These are phyloP conservation scores for Rhagologus leucostigma DNA, from an alignment of 2,113 vertebrate genomes.

Conservation along the genomic window DNA sequence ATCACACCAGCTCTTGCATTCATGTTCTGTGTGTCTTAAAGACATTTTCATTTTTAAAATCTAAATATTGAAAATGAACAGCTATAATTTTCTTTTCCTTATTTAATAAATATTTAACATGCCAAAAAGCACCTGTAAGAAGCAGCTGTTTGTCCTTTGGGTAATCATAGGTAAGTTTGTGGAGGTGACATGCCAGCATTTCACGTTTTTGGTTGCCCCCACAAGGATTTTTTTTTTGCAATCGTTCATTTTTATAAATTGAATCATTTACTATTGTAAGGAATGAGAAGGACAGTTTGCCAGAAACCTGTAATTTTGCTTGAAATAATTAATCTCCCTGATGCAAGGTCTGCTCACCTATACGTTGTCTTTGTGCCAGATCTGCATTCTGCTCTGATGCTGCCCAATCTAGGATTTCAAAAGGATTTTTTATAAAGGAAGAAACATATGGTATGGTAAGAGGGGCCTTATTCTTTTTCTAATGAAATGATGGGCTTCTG, in stretches of 20 bases:
- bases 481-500: conserved; percentile 79
- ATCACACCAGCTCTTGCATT: conserved; percentile 75
- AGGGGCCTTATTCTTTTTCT: conserved; percentile 66
- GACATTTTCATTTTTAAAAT: conserved; percentile 68
- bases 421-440: conserved; percentile 63
- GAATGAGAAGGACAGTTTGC: neutral
- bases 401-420: conserved; percentile 56
- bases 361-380: neutral
- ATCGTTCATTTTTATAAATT: neutral
- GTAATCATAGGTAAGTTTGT: neutral
- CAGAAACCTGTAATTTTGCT: neutral
- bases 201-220: neutral
- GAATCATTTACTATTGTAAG: neutral
- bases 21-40: conserved; percentile 72
- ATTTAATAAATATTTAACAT: conserved; percentile 61
- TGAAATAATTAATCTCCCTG: neutral
- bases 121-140: conserved; percentile 32
- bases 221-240: neutral
- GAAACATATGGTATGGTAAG: conserved; percentile 69
- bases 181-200: neutral
- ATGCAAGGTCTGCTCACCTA: conserved; percentile 23
- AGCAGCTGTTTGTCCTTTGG: conserved; percentile 47
- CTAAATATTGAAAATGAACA: conserved; percentile 69
- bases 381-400: conserved; percentile 30
- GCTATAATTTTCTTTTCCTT: conserved; percentile 61